A percentile compares a stretch with the other conserved stretches of the same genome.
These are phyloP conservation scores for Gambusia yucatana DNA, from an alignment of 2,797 vertebrate species.

Conservation along the genomic window DNA sequence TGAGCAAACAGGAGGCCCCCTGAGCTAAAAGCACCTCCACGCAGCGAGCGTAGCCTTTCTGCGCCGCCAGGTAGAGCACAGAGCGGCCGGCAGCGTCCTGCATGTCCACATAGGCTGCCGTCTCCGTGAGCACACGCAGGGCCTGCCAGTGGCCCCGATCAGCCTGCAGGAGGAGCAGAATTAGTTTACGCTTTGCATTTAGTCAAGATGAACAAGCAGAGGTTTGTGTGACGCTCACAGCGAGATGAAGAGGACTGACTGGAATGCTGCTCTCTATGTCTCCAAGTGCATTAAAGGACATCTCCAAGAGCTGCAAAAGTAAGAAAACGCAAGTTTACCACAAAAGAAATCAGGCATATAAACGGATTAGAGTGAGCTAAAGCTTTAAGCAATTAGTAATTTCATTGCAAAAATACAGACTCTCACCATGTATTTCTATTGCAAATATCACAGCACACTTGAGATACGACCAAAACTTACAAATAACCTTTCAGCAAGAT, in stretches of 20 bases:
- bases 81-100: constrained; percentile 92
- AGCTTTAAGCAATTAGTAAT: too few species aligned
- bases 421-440: too few species aligned
- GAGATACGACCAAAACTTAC: too few species aligned
- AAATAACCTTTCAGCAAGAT: too few species aligned
- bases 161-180: constrained; percentile 79
- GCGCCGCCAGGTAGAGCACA: constrained; percentile 93
- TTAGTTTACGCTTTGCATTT: constrained; percentile 20
- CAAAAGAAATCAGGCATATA: not conserved
- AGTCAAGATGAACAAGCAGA: not conserved
- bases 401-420: too few species aligned
- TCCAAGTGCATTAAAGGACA: constrained; percentile 98
- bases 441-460: too few species aligned
- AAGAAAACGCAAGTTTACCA: constrained; percentile 5
- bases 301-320: constrained; percentile 91
- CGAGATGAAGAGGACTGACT: constrained; percentile 97
- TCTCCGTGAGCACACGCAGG: constrained; percentile 92
- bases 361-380: not conserved
- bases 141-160: constrained; percentile 97
- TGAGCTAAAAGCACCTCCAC: constrained; percentile 94
- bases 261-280: constrained; percentile 95
- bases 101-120: constrained; percentile 93
- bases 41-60: constrained; percentile 89
- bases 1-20: constrained; percentile 91
- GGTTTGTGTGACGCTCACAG: constrained; percentile 84